Base-by-base conservation (phyloP, 2,113 vertebrate species). In the Trachemys scripta region DNA sequence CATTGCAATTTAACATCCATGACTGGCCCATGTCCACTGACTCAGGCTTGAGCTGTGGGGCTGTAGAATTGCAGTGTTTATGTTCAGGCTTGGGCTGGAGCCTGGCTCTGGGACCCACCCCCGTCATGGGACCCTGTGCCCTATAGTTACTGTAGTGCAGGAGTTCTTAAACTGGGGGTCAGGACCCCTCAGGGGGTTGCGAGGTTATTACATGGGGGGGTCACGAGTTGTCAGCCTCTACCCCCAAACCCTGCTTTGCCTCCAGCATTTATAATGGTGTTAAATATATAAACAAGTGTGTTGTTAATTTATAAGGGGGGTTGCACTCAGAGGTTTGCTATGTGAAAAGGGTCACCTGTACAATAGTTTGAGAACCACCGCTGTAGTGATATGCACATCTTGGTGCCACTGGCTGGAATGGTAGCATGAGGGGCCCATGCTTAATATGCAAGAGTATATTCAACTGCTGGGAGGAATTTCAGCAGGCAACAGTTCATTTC, bases 381-480 rank as follows among this genome's bases (percentile, higher is more conserved):
- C 50, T 50, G 50, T 25, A 45, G 72, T 45, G 38, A 27, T 47
- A 78, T 11, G 22, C 42, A 76, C 6, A 47, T 78, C 75, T 78
- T 78, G 24, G 24, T 47, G 42, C 42, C 75, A 27, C 13, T 47
- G 75, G 42, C 42, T 78, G 75, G 10, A 47, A 78, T 78, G 42
- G 12, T 25, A 47, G 42, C 38, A 78, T 47, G 42, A 78, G 25
- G 42, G 17, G 11, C 25, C 42, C 42, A 47, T 25, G 11, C 6
- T 78, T 69, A 75, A 76, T 85, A 49, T 47, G 7, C 29, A 80
- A 65, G 86, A 94, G 45, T 75, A 5, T 50, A 27, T 4, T 50
- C 27, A n/a, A 51, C 50, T 90, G 45, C 20, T 25, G 0, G 0
- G 12, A 7, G 59, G 29, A 76, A 59, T 0, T 1, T 42, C 54